Percentiles rank a stretch among this genome's conserved stretches.
Evolutionary conservation across 1,140 invertebrate genomes (phyloP).

Genomic region (Phthorimaea operculella): DNA sequence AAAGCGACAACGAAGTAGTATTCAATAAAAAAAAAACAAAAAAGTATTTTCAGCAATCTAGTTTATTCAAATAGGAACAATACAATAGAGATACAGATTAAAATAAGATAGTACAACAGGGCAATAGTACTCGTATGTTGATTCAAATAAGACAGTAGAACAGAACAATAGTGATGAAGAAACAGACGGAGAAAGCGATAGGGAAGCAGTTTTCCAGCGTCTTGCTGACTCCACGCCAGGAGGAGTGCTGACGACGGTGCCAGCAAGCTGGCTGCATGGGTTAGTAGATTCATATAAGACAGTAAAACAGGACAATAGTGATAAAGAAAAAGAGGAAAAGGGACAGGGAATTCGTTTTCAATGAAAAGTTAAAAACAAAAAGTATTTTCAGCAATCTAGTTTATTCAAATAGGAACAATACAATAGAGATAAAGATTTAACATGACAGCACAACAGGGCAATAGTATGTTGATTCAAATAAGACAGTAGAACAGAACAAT

Average conservation of each 20-base stretch:
- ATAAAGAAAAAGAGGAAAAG: constrained; percentile 49
- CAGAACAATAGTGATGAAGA: constrained; percentile 45
- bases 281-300: constrained; percentile 35
- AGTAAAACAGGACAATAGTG: constrained; percentile 48
- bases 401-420: constrained; percentile 41
- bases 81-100: no score
- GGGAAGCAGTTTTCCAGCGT: constrained; percentile 48
- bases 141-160: constrained; percentile 49
- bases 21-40: no score
- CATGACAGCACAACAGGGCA: constrained; percentile 45
- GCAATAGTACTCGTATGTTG: no score
- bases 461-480: constrained; percentile 50
- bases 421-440: no score
- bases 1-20: constrained; percentile 48
- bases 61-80: no score
- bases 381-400: no score
- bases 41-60: no score
- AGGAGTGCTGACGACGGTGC: constrained; percentile 9
- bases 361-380: constrained; percentile 12
- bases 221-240: constrained; percentile 24
- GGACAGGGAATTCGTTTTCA: constrained; percentile 49
- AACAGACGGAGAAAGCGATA: constrained; percentile 41
- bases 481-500: constrained; percentile 48
- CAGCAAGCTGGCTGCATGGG: constrained; percentile 23
- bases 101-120: no score